phyloP scores from a whole-genome alignment of 2,797 vertebrate species.

The Cetoscarus ocellatus region DNA sequence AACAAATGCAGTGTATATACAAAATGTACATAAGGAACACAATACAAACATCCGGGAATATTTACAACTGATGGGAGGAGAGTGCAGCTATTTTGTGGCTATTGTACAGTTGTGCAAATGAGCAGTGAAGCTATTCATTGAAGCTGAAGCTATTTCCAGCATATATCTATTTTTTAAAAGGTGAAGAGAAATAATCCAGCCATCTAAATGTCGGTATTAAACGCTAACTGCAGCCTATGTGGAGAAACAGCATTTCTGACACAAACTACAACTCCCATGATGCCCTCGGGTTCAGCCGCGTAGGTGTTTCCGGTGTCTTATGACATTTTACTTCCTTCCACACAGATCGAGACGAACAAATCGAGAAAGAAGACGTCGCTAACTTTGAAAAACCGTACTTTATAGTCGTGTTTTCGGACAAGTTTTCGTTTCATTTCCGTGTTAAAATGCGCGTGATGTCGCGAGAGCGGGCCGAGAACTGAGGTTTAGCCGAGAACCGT shows the following conservation, averaged over 20 bases:
- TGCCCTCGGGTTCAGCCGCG: slow-evolving; percentile 30
- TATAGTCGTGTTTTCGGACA: slow-evolving; percentile 3
- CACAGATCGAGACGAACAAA: slow-evolving; percentile 77
- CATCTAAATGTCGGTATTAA: no score
- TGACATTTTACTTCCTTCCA: slow-evolving; percentile 84
- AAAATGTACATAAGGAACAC: no score
- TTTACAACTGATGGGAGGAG: no score
- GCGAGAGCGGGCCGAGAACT: slow-evolving; percentile 25
- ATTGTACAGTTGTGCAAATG: no score
- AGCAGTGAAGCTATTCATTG: no score
- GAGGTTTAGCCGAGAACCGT: slow-evolving; percentile 47
- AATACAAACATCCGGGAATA: no score
- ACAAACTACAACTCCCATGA: slow-evolving; percentile 71
- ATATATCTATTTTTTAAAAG: no score
- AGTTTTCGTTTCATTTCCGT: slow-evolving; percentile 5
- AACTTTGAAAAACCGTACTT: slow-evolving; percentile 59
- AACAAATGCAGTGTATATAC: no score
- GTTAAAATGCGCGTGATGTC: slow-evolving; percentile 52
- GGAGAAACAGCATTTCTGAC: background rate
- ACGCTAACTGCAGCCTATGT: no score
- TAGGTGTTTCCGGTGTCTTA: slow-evolving; percentile 84
- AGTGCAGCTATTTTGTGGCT: no score
- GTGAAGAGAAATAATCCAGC: no score
- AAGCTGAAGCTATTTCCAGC: no score
- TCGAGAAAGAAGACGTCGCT: slow-evolving; percentile 74